These are phyloP conservation scores for Lycopodina hypogea DNA, from an alignment of 37 sponge, comb jelly and placozoan species.

Conservation along the genomic window DNA sequence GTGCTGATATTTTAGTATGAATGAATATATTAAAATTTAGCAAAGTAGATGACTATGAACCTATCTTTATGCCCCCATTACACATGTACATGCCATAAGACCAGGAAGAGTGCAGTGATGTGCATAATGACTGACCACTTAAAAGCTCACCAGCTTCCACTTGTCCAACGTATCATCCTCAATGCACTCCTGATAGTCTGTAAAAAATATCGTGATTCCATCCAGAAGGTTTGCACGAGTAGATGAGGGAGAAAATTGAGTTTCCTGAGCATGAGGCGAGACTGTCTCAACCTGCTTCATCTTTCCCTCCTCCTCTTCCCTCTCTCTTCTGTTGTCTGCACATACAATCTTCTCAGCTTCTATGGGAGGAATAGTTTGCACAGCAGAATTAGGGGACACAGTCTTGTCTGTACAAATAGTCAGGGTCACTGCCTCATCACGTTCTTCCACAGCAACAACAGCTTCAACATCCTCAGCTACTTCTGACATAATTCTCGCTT, in stretches of 20 bases:
- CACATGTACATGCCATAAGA: too few relatives aligned
- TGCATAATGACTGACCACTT: not conserved
- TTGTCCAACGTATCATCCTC: conserved; percentile 43
- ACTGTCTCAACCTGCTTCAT: not conserved
- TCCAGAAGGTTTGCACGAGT: conserved; percentile 31
- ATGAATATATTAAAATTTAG: too few relatives aligned
- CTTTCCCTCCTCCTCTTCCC: not conserved
- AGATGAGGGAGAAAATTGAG: not conserved
- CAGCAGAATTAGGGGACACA: not conserved
- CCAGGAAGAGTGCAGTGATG: too few relatives aligned
- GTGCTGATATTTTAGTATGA: too few relatives aligned
- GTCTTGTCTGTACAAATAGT: too few relatives aligned
- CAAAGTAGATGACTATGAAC: too few relatives aligned
- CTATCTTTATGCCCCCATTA: too few relatives aligned
- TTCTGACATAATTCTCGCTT: not conserved
- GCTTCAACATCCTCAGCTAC: not conserved
- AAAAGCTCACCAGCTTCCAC: conserved; percentile 67
- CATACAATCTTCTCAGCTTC: not conserved
- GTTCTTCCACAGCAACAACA: not conserved
- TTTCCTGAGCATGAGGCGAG: not conserved
- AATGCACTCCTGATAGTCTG: conserved; percentile 63
- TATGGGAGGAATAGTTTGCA: too few relatives aligned
- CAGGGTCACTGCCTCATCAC: not conserved
- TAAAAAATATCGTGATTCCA: conserved; percentile 52
- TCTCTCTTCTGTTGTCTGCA: not conserved